Percentiles rank a stretch among this genome's conserved stretches.
phyloP scores from a whole-genome alignment of 1,140 invertebrate species.

The Metopolophium dirhodum region DNA sequence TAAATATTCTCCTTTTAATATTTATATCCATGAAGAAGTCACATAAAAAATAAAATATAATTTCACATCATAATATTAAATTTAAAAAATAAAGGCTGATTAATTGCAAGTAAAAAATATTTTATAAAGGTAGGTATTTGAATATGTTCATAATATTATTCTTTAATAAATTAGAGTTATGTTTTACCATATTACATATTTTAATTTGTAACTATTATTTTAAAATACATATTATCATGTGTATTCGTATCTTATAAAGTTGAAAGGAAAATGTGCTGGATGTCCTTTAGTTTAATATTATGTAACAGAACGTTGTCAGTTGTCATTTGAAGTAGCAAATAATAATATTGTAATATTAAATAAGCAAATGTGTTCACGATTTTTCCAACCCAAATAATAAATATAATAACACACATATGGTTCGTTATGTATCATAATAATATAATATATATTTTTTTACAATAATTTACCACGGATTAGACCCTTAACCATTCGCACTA shows the following conservation, averaged over 20 bases:
- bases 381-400: not conserved
- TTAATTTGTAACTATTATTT: not conserved
- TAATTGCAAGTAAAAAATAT: not conserved
- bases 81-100: not conserved
- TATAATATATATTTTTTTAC: not conserved
- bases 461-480: not conserved
- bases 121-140: not conserved
- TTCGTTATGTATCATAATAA: not conserved
- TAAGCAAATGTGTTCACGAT: not conserved
- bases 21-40: not conserved
- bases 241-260: no score
- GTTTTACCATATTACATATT: no score
- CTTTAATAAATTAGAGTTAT: not conserved
- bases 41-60: not conserved
- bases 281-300: not conserved
- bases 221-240: not conserved
- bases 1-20: not conserved
- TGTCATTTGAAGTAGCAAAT: not conserved
- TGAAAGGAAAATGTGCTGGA: not conserved
- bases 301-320: not conserved
- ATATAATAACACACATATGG: not conserved
- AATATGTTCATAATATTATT: not conserved
- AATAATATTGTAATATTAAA: not conserved
- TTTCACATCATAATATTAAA: not conserved
- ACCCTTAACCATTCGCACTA: not conserved